Evolutionary conservation across 2,888 invertebrate genomes (phyloP), one percentile per base, ranked within the genome.

Genomic region (Neelides folsomi): DNA sequence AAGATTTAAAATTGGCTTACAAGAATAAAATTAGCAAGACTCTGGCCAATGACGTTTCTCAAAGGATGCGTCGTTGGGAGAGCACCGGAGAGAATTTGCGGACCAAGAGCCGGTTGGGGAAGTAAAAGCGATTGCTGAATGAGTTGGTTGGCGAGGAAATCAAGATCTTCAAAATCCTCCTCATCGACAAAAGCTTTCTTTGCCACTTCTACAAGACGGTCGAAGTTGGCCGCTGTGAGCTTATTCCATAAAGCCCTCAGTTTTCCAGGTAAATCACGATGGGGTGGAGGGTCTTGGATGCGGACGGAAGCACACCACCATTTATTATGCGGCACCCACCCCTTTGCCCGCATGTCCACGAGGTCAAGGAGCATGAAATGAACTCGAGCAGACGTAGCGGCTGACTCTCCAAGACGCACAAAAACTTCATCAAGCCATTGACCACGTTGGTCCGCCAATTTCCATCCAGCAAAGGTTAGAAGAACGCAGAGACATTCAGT

Each of bases 311-410:
- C 61, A 8, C 58, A 56, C 63, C 63, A 63, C 63, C 63, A 63
- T 44, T 63, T 63, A 43, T 60, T 62, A 51, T 63, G 63, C 18
- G 63, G 61, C 34, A 52, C 53, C 63, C 63, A 63, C 16, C 55
- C 55, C 38, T 57, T 62, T 7, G 58, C 39, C 37, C 58, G 47
- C 60, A 63, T 60, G 53, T 63, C 63, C 40, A 59, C 54, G 34
- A 63, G 50, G 52, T 63, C 63, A 49, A 63, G 49, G 35, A 62
- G 43, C 63, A 63, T 63, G 49, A 63, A 63, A 39, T 63, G 61
- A 49, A 63, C 60, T 36, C 63, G 38, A 46, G 60, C 62, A 1
- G 63, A 63, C 27, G 62, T 49, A 13, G 49, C 52, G 12, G 53
- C 54, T 38, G 58, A 56, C 18, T 16, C 52, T 47, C 55, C 55